These are phyloP conservation scores for Emberiza fucata DNA, from an alignment of 2,113 vertebrate species.

Conservation along the genomic window DNA sequence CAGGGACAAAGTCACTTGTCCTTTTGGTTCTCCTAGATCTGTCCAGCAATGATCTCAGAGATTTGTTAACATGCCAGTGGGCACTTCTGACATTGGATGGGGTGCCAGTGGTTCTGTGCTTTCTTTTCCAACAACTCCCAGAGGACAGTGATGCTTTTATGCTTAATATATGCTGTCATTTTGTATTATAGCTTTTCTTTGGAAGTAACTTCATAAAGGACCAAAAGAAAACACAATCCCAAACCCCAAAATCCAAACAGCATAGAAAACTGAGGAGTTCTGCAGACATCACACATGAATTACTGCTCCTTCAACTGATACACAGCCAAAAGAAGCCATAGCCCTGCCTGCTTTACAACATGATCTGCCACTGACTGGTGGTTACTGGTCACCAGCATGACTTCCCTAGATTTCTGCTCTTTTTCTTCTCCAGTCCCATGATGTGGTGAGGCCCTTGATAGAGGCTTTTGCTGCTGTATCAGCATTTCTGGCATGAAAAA, in stretches of 20 bases:
- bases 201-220: constrained; percentile 29
- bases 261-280: neutral
- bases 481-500: constrained; percentile 44
- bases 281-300: neutral
- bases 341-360: neutral
- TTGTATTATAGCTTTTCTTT: constrained; percentile 39
- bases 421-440: neutral
- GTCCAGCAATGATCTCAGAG: neutral
- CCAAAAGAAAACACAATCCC: constrained; percentile 15
- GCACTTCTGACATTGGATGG: neutral
- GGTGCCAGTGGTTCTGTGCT: neutral
- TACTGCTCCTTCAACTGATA: neutral
- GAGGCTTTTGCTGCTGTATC: constrained; percentile 51
- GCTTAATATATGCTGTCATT: constrained; percentile 17
- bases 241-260: constrained; percentile 23
- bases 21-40: neutral
- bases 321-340: neutral
- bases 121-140: constrained; percentile 7
- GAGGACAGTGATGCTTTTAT: constrained; percentile 5
- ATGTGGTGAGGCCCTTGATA: constrained; percentile 33
- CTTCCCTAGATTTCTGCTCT: neutral
- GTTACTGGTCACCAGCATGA: constrained; percentile 31
- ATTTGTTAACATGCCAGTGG: neutral
- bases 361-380: neutral
- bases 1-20: neutral